Evolutionary conservation across 2,888 invertebrate genomes (phyloP).

Genomic region (Ditylenchus weischeri): DNA sequence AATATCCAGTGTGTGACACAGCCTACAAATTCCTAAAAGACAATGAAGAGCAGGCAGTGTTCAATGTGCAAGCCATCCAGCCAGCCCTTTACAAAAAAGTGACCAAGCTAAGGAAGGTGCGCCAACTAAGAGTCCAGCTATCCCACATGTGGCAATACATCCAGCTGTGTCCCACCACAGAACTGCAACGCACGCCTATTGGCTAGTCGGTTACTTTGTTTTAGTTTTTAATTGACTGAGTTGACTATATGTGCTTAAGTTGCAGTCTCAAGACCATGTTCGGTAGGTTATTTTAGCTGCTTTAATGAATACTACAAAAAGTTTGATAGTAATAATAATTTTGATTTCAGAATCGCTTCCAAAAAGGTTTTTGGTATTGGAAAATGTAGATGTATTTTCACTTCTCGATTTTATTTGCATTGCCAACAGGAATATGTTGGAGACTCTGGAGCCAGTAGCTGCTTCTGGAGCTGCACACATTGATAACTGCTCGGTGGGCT

Average conservation of each 20-base stretch:
- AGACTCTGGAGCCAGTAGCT: constrained; percentile 42
- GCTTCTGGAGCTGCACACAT: constrained; percentile 34
- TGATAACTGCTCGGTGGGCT: constrained; percentile 29
- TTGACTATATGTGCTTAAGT: neutral
- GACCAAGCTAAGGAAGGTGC: constrained; percentile 67
- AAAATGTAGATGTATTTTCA: constrained; percentile 49
- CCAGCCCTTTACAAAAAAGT: constrained; percentile 69
- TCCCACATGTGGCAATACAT: constrained; percentile 66
- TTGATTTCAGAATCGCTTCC: constrained; percentile 33
- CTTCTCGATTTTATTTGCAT: constrained; percentile 48
- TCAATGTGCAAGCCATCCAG: constrained; percentile 70
- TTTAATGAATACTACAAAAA: no score
- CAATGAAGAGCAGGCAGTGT: constrained; percentile 75
- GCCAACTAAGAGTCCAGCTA: constrained; percentile 69
- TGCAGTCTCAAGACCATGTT: constrained; percentile 50
- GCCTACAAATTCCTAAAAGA: constrained; percentile 74
- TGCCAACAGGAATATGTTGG: constrained; percentile 43
- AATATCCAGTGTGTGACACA: constrained; percentile 78
- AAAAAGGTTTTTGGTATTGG: constrained; percentile 39
- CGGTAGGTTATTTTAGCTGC: constrained; percentile 12
- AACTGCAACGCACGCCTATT: constrained; percentile 6
- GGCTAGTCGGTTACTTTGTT: constrained; percentile 21
- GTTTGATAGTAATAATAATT: no score
- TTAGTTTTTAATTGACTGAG: neutral
- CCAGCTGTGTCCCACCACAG: constrained; percentile 31